Conservation (phyloP, 2,797 vertebrate species). For the Serranus cabrilla region DNA sequence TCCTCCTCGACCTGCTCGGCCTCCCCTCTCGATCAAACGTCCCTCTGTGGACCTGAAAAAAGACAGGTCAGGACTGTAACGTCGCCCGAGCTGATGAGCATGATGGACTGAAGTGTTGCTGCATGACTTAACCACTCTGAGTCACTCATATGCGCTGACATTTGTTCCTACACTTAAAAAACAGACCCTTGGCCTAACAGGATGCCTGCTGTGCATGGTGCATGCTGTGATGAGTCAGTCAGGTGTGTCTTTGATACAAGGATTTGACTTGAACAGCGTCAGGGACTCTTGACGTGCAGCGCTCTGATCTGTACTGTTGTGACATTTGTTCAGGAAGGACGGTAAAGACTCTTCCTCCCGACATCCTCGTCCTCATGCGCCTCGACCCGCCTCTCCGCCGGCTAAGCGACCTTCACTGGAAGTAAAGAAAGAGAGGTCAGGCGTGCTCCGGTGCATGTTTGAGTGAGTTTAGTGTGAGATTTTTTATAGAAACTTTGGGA, state of each 20-base stretch:
- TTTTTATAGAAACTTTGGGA: background rate
- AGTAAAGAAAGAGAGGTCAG: conserved; percentile 85
- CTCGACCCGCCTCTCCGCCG: conserved; percentile 47
- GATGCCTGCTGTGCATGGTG: conserved; percentile 49
- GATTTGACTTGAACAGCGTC: conserved; percentile 12
- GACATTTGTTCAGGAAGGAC: conserved; percentile 79
- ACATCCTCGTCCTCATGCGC: conserved; percentile 48
- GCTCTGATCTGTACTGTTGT: conserved; percentile 52
- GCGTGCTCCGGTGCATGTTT: conserved; percentile 26
- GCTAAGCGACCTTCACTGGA: conserved; percentile 73
- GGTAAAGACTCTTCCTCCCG: conserved; percentile 69
- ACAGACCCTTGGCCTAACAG: conserved; percentile 20
- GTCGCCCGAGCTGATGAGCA: conserved; percentile 16
- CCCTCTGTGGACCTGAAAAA: conserved; percentile 72
- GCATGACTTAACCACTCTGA: conserved; percentile 51
- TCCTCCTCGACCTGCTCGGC: conserved; percentile 70
- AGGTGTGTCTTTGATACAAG: conserved; percentile 32
- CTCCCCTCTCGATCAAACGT: conserved; percentile 65
- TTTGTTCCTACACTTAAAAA: conserved; percentile 37
- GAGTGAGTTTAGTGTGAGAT: background rate
- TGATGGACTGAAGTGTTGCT: background rate
- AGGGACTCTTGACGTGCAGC: background rate
- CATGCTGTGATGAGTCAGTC: conserved; percentile 51
- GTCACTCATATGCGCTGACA: conserved; percentile 27
- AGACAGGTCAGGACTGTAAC: conserved; percentile 81